Evolutionary conservation across 2,113 vertebrate species (phyloP), one percentile per base, ranked within the genome.

Genomic region (Diadophis punctatus): DNA sequence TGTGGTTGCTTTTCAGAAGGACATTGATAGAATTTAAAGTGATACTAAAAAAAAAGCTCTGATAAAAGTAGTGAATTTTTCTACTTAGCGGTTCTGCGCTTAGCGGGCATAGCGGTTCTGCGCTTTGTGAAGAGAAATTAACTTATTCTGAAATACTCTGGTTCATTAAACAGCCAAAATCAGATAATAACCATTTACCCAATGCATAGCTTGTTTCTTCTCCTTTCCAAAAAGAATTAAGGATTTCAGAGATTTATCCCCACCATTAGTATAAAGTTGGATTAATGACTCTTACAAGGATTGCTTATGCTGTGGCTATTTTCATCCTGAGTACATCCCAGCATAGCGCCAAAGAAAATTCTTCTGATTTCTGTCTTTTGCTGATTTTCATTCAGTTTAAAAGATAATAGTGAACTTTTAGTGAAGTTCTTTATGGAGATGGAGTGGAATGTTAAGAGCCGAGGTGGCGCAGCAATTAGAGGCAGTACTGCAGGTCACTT

Each of bases 231-330:
- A 48, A 16, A 84, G 46, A 53, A 27, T 14, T 53, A 39, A 39
- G n/a, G 34, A 63, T 27, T 68, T 68, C 20, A 92, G 55, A 92
- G 92, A 95, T 94, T 96, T 95, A 94, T 94, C 53, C 56, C 23
- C 94, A 93, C 86, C 93, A 94, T 93, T 94, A 97, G 94, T 95
- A 94, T 94, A 95, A 95, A 94, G 94, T 94, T 96, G 95, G 96
- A 96, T 97, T 96, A 96, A 96, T 96, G 48, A 97, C 96, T 92
- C 94, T 34, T 89, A 94, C 92, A 96, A 92, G 87, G 58, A 93
- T 46, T 92, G 90, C 93, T 93, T 94, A 92, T 95, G 95, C 93
- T 87, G 93, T 91, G 91, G 92, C 93, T 95, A 92, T 96, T 96
- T 96, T 92, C 92, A 96, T 58, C 52, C 88, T 48, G 51, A 53